These are phyloP conservation scores for Chloropsis cyanopogon DNA, from an alignment of 2,113 vertebrate species.

Conservation along the genomic window DNA sequence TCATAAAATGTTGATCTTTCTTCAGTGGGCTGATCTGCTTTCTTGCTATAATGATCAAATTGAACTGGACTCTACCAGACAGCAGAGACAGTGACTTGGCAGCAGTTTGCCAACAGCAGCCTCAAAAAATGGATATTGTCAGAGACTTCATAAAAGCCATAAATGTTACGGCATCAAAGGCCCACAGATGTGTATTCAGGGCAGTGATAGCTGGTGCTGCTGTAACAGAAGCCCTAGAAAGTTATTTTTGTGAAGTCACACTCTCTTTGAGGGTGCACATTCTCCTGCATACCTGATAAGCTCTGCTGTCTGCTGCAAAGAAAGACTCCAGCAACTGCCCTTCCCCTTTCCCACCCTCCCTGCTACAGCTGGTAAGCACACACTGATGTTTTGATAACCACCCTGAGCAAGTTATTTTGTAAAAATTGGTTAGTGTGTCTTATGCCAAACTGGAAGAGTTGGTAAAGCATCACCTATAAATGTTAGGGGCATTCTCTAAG, in stretches of 20 bases:
- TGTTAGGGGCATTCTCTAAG: neutral
- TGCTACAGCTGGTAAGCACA: neutral
- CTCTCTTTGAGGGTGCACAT: neutral
- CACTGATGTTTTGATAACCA: neutral
- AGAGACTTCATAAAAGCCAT: neutral
- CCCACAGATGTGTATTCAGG: neutral
- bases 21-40: neutral
- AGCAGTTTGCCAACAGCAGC: neutral
- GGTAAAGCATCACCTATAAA: neutral
- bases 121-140: neutral
- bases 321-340: neutral
- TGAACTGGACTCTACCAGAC: neutral
- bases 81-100: neutral
- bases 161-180: neutral
- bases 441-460: neutral
- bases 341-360: neutral
- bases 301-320: neutral
- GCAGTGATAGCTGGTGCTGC: neutral
- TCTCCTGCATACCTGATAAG: neutral
- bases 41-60: neutral
- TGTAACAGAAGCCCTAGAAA: neutral
- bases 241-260: neutral
- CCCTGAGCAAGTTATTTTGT: neutral
- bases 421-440: neutral
- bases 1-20: neutral